phyloP scores from a whole-genome alignment of 2,113 vertebrate genomes.

The Charina bottae region DNA sequence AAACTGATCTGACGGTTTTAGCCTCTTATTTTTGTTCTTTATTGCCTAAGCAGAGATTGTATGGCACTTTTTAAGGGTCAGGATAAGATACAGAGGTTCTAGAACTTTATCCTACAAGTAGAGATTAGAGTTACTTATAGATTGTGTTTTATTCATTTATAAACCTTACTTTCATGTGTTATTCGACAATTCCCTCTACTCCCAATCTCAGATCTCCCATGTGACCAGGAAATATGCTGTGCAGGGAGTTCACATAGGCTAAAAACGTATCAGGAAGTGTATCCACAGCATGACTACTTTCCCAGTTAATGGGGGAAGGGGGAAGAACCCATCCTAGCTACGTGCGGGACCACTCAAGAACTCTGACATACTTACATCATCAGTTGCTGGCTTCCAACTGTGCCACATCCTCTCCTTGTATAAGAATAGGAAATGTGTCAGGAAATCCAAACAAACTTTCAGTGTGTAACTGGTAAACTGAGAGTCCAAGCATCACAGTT shows the following conservation, averaged over 20 bases:
- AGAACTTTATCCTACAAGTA: neutral
- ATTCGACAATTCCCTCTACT: neutral
- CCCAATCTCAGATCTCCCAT: neutral
- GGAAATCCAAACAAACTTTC: conserved; percentile 65
- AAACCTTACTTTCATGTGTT: neutral
- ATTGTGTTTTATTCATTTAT: neutral
- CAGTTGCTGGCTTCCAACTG: conserved; percentile 20
- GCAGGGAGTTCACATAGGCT: neutral
- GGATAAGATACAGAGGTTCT: no score
- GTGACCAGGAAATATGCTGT: neutral
- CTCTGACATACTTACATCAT: conserved; percentile 41
- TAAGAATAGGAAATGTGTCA: conserved; percentile 69
- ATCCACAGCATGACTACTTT: conserved; percentile 7
- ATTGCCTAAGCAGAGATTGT: neutral
- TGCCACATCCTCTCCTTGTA: conserved; percentile 64
- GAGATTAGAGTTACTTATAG: neutral
- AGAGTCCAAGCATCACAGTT: neutral
- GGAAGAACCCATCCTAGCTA: neutral
- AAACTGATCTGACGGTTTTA: neutral
- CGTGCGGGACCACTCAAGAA: conserved; percentile 37
- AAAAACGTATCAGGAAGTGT: neutral
- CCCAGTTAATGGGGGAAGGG: neutral
- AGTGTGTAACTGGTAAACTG: conserved; percentile 25
- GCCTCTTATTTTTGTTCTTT: neutral
- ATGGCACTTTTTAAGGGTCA: neutral